Base-by-base conservation (phyloP, 2,888 invertebrate genomes). In the Hirudinaria manillensis region DNA sequence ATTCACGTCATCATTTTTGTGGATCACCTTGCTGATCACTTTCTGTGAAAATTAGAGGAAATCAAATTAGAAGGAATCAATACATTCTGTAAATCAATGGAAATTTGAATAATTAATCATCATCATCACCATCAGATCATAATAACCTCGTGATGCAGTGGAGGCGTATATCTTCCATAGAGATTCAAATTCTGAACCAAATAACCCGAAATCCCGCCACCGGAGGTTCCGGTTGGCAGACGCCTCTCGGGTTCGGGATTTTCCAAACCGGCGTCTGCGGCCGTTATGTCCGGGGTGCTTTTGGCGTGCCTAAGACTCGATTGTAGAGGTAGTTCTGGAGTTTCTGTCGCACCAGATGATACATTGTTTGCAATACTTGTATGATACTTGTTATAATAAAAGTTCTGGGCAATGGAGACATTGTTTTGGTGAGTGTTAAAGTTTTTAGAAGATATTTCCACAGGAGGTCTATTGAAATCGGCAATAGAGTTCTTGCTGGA, bases 221-320 rank as follows among this genome's bases (percentile, higher is more conserved):
- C 36, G 36, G 36, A n/a, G 16, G n/a, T 13, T n/a, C 61, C 61
- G 27, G 24, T 3, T 13, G 36, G 36, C 61, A 27, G 61, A 61
- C n/a, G 29, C 61, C 19, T 61, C 24, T 61, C 4, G 24, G 3
- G 1, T 10, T 61, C 27, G n/a, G 61, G 19, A n/a, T 61, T 61
- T 27, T 27, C 61, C 27, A 13, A 1, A 1, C n/a, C 2, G 29
- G 10, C 24, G 13, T 61, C 61, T 6, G 61, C 7, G 61, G 27
- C 61, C 6, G 13, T 24, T 21, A 68, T 32, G 36, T 68, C 68
- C n/a, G 68, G 36, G n/a, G 68, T 68, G 36, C 68, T 68, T 21
- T 68, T 68, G 36, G 68, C 68, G 6, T 68, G 68, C 36, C 68
- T 13, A 34, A 34, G 32, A 29, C 21, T 34, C 29, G 36, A 36